Conservation (phyloP, 1,140 invertebrate species). For the Proales similis region DNA sequence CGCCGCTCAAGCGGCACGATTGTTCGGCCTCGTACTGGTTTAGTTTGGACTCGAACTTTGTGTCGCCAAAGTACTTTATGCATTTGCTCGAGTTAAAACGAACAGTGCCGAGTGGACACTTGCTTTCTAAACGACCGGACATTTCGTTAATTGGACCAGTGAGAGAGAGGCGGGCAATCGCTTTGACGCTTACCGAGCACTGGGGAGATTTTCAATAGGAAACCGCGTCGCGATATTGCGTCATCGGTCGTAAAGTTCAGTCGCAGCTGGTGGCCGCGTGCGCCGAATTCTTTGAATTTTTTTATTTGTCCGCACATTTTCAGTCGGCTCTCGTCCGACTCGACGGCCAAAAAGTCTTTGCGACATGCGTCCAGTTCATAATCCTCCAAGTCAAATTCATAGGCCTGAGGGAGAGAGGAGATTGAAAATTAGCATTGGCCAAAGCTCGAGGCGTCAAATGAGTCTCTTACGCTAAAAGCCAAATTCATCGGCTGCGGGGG, state of each 20-base stretch:
- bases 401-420: too few relatives aligned
- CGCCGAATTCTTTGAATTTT: neutral
- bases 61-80: constrained; percentile 7
- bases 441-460: too few relatives aligned
- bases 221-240: constrained; percentile 6
- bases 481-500: too few relatives aligned
- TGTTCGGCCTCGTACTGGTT: constrained; percentile 15
- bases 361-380: neutral
- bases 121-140: neutral
- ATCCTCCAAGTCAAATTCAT: constrained; percentile 35
- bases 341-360: constrained; percentile 4
- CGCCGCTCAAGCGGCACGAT: neutral
- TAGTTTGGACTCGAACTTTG: neutral
- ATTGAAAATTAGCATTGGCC: too few relatives aligned
- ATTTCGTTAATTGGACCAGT: too few relatives aligned
- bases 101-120: neutral
- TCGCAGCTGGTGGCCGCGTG: neutral
- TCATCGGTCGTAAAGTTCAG: constrained; percentile 10
- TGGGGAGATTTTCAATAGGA: constrained; percentile 26
- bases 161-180: too few relatives aligned
- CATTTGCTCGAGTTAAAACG: constrained; percentile 6
- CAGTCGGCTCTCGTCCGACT: neutral
- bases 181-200: too few relatives aligned
- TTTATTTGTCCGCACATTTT: constrained; percentile 1
- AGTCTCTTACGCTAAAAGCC: too few relatives aligned